Evolutionary conservation across 2,113 vertebrate genomes (phyloP).

Genomic region (Oplegnathus fasciatus): DNA sequence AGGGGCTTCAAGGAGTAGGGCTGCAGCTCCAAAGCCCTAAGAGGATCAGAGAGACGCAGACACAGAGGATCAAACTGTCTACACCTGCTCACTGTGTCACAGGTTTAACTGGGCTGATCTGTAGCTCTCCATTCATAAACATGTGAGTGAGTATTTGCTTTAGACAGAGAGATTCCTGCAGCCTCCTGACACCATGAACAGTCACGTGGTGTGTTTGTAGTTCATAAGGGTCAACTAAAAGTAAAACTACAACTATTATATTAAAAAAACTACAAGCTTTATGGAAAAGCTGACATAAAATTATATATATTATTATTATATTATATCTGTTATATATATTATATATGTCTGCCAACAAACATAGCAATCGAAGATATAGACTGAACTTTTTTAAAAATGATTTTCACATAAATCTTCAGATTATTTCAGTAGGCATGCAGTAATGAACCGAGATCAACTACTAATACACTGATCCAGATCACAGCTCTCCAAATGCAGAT

Average conservation of each 20-base stretch:
- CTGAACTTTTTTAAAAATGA: neutral
- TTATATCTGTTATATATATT: no score
- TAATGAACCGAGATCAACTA: neutral
- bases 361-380: neutral
- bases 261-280: neutral
- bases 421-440: neutral
- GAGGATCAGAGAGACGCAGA: slow-evolving; percentile 69
- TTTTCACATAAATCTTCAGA: neutral
- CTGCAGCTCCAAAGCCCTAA: slow-evolving; percentile 93
- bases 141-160: neutral
- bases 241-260: neutral
- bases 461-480: neutral
- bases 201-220: neutral
- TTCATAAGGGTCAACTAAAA: neutral
- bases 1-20: slow-evolving; percentile 94
- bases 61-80: slow-evolving; percentile 52
- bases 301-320: no score
- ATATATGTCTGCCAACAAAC: neutral
- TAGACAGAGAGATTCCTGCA: neutral
- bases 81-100: slow-evolving; percentile 19
- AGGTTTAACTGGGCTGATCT: slow-evolving; percentile 21
- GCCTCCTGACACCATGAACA: neutral
- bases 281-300: neutral
- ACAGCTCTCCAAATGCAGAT: no score
- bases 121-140: slow-evolving; percentile 45